Evolutionary conservation across 2,888 invertebrate species (phyloP), one percentile per base, ranked within the genome.

Genomic region (Yponomeuta sedellus): DNA sequence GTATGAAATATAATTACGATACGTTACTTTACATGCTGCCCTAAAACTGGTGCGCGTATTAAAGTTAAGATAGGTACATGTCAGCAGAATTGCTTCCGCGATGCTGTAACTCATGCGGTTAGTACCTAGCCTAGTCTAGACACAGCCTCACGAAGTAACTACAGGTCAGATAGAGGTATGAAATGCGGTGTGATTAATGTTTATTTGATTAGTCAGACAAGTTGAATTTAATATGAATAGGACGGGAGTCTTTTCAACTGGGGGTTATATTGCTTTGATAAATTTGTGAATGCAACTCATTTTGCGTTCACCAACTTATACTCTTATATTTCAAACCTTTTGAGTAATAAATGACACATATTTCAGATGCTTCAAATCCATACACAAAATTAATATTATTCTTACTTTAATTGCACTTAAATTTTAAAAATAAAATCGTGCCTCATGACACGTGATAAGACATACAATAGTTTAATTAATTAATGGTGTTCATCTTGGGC

Each of bases 91-190:
- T 22, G 57, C 64, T 64, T 64, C 64, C 64, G 28, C 39, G 64
- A 66, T 67, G 66, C 67, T 67, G 67, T 64, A 65, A 64, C 20
- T 66, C 52, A 63, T 63, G 44, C 19, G 63, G 25, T 34, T 28
- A 28, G 34, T 34, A 34, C 5, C 10, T 3, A 64, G 20, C 66
- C 63, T 66, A 25, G 16, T 62, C 22, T 25, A 59, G 59, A 25
- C 59, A 20, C 10, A 44, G 34, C 22, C 39, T 40, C 22, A 44
- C 44, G 44, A 64, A 52, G 44, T 52, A 52, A 5, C 10, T 34
- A 34, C 44, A 16, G 44, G 44, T 52, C 44, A 52, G 16, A 3
- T 8, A 34, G 8, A 34, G 34, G 34, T 8, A 6, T 34, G 34
- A 34, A 34, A 34, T 8, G 34, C 10, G 44, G 16, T 52, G 12